Conservation (phyloP, 2,888 invertebrate genomes). For the Bimastos eiseni region DNA sequence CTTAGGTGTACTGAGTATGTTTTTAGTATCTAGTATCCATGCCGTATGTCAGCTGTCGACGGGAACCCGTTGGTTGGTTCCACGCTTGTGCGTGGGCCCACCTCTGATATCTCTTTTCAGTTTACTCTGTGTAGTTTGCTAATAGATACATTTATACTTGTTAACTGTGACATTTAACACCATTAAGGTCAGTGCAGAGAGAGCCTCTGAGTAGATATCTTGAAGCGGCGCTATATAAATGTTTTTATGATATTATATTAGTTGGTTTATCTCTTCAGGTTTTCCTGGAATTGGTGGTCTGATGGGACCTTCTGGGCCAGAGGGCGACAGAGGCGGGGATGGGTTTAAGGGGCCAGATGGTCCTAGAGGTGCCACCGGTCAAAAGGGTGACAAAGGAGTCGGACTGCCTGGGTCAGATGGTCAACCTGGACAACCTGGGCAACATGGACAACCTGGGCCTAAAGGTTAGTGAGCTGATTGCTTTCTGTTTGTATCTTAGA, state of each 20-base stretch:
- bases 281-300: background rate
- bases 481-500: background rate
- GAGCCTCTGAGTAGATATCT: too few relatives aligned
- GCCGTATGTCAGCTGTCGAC: too few relatives aligned
- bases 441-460: background rate
- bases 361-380: constrained; percentile 13
- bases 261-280: background rate
- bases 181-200: too few relatives aligned
- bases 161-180: too few relatives aligned
- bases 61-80: too few relatives aligned
- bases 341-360: background rate
- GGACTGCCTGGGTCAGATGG: constrained; percentile 21
- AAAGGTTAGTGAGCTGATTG: background rate
- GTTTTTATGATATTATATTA: too few relatives aligned
- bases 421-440: background rate
- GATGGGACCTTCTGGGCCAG: background rate
- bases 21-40: too few relatives aligned
- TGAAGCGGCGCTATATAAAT: too few relatives aligned
- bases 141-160: too few relatives aligned
- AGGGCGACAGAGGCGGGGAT: background rate
- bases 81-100: too few relatives aligned
- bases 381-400: background rate
- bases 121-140: too few relatives aligned
- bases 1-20: background rate
- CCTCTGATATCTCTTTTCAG: too few relatives aligned